phyloP scores from a whole-genome alignment of 2,888 invertebrate genomes.

The Mimumesa dahlbomi region DNA sequence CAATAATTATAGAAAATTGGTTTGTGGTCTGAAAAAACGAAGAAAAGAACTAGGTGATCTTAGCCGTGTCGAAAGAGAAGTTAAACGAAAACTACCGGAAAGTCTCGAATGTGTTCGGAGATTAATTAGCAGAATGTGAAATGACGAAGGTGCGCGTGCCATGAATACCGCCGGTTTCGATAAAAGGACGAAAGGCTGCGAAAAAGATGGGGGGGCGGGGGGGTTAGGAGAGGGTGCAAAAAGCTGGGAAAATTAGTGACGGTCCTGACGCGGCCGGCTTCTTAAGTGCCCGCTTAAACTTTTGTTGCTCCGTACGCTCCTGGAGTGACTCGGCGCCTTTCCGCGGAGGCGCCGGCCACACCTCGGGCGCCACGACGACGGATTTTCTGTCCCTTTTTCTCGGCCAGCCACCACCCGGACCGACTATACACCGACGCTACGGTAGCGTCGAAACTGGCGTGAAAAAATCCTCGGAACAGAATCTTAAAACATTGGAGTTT shows the following conservation, averaged over 20 bases:
- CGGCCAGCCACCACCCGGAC: slow-evolving; percentile 11
- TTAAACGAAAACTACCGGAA: too few species aligned
- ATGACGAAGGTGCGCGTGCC: slow-evolving; percentile 59
- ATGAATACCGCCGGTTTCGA: slow-evolving; percentile 35
- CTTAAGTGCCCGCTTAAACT: slow-evolving; percentile 72
- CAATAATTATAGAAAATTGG: too few species aligned
- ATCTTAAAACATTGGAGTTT: too few species aligned
- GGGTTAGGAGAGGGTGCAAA: too few species aligned
- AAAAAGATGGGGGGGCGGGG: too few species aligned
- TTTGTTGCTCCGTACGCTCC: slow-evolving; percentile 60
- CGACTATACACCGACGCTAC: neutral
- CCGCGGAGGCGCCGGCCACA: slow-evolving; percentile 71
- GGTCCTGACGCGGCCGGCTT: slow-evolving; percentile 64
- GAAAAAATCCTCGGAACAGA: too few species aligned
- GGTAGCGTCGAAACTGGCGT: too few species aligned
- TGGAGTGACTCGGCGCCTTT: slow-evolving; percentile 66
- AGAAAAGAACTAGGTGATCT: too few species aligned
- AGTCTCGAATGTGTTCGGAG: too few species aligned
- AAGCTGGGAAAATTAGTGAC: slow-evolving; percentile 70
- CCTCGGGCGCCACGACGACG: slow-evolving; percentile 73
- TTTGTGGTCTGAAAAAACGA: too few species aligned
- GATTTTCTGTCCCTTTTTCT: slow-evolving; percentile 45
- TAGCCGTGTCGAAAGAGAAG: too few species aligned
- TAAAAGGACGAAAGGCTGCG: slow-evolving; percentile 26
- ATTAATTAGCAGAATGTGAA: too few species aligned